Evolutionary conservation across 2,888 invertebrate genomes (phyloP).

Genomic region (Drosophila longiperda): DNA sequence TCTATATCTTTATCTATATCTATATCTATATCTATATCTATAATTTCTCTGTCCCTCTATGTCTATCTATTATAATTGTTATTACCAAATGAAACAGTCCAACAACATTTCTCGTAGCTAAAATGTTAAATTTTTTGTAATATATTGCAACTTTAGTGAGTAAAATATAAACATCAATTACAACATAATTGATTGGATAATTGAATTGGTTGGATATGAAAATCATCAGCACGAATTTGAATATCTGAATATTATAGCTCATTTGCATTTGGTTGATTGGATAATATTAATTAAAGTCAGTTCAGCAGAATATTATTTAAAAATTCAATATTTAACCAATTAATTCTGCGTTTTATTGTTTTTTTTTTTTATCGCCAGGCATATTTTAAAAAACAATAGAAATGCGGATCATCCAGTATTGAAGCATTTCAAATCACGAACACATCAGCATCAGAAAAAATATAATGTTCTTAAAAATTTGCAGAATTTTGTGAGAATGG

Average conservation of each 20-base stretch:
- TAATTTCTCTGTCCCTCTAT: not conserved
- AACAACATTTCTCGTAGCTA: not conserved
- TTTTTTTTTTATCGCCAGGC: slow-evolving; percentile 13
- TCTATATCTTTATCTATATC: not conserved
- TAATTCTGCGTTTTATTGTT: not conserved
- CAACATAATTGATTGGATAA: not conserved
- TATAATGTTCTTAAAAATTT: slow-evolving; percentile 12
- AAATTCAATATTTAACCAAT: slow-evolving; percentile 4
- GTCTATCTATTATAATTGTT: not conserved
- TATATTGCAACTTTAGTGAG: not conserved
- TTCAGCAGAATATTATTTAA: not conserved
- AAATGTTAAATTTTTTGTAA: not conserved
- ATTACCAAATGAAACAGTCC: not conserved
- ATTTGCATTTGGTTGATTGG: slow-evolving; percentile 7
- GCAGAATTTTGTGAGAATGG: slow-evolving; percentile 32
- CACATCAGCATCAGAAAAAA: slow-evolving; percentile 19
- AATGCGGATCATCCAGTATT: slow-evolving; percentile 16
- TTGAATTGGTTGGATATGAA: too few relatives aligned
- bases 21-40: too few relatives aligned
- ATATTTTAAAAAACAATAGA: slow-evolving; percentile 1
- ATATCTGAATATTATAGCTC: not conserved
- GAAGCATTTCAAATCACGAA: slow-evolving; percentile 27
- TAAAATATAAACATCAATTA: not conserved
- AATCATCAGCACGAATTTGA: not conserved
- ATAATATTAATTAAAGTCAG: not conserved